These are phyloP conservation scores for Achroia grisella DNA, from an alignment of 1,140 invertebrate genomes.

Conservation along the genomic window DNA sequence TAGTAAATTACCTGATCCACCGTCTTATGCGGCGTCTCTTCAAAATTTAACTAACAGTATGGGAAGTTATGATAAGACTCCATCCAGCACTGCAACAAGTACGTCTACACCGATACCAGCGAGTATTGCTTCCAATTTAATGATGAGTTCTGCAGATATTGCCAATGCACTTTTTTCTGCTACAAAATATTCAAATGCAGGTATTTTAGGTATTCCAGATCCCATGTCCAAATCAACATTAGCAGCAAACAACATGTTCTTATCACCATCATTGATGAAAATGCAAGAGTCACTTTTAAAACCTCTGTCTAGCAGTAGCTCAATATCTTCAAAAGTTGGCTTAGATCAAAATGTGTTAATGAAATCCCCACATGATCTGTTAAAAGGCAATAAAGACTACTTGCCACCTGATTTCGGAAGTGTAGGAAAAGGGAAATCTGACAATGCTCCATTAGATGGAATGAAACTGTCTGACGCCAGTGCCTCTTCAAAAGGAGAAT, in stretches of 20 bases:
- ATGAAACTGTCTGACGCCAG: conserved; percentile 41
- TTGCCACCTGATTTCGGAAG: conserved; percentile 66
- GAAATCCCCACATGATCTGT: conserved; percentile 65
- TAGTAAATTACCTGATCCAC: conserved; percentile 60
- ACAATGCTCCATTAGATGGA: conserved; percentile 30
- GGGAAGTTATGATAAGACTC: conserved; percentile 56
- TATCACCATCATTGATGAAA: conserved; percentile 72
- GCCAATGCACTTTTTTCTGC: conserved; percentile 76
- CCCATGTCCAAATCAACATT: conserved; percentile 80
- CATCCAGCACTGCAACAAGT: conserved; percentile 49
- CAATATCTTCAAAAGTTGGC: conserved; percentile 56
- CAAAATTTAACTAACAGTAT: conserved; percentile 53
- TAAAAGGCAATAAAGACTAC: conserved; percentile 68
- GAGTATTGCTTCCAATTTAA: conserved; percentile 73
- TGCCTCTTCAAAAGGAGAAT: conserved; percentile 37
- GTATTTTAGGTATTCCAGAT: conserved; percentile 77
- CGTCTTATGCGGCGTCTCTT: conserved; percentile 61
- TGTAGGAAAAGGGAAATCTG: conserved; percentile 59
- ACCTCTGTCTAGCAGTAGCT: conserved; percentile 63
- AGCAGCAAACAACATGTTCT: conserved; percentile 80
- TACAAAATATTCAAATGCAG: conserved; percentile 75
- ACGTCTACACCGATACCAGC: conserved; percentile 63
- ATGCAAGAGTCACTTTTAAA: conserved; percentile 72
- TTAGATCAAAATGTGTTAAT: conserved; percentile 60
- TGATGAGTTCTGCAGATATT: conserved; percentile 76